phyloP scores from a whole-genome alignment of 1,140 invertebrate genomes.

The Lysiphlebus fabarum region DNA sequence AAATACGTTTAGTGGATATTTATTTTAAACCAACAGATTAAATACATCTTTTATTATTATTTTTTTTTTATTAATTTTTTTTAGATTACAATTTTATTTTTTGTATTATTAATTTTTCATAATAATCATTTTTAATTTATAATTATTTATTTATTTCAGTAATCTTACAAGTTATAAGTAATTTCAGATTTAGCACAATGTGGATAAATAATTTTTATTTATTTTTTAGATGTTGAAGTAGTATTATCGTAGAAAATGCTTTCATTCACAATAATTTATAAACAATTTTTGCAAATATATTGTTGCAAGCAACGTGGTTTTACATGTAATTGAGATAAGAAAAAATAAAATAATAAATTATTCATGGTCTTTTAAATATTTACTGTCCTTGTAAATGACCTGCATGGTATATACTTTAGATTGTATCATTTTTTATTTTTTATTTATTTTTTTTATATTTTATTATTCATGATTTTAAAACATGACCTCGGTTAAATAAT shows the following conservation, averaged over 20 bases:
- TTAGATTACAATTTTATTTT: conserved; percentile 35
- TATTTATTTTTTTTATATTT: no score
- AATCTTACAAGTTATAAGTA: conserved; percentile 13
- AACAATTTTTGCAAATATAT: no score
- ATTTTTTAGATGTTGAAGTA: conserved; percentile 25
- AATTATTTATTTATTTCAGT: conserved; percentile 27
- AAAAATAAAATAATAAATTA: no score
- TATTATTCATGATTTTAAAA: no score
- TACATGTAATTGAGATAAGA: no score
- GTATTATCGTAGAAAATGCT: conserved; percentile 36
- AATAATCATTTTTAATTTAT: conserved; percentile 29
- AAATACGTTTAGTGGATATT: conserved; percentile 34
- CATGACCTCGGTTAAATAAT: no score
- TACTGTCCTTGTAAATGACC: no score
- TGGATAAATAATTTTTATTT: conserved; percentile 34
- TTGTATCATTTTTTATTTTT: no score
- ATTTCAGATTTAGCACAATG: conserved; percentile 29
- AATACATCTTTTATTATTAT: conserved; percentile 32
- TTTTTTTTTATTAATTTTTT: conserved; percentile 32
- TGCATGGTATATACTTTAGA: no score
- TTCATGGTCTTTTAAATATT: no score
- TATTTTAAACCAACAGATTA: conserved; percentile 48
- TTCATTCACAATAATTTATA: conserved; percentile 3
- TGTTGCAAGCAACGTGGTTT: background rate
- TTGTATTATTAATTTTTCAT: no score